Evolutionary conservation across 2,888 invertebrate species (phyloP).

Genomic region (Shargacucullia verbasci): DNA sequence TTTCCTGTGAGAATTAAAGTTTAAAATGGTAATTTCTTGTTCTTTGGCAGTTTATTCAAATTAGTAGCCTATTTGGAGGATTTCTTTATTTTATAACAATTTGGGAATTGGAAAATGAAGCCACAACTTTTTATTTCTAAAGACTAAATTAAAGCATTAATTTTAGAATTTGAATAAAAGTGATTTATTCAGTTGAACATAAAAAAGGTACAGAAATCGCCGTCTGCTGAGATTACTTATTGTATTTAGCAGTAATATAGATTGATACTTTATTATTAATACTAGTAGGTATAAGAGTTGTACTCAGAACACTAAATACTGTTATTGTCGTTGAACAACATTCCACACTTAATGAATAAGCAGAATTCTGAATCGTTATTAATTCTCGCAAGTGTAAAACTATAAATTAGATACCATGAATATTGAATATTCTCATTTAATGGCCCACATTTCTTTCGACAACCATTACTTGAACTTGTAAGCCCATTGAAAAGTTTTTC

Average conservation of each 20-base stretch:
- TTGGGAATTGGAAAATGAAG: constrained; percentile 15
- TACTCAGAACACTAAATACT: no score
- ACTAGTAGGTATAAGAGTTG: no score
- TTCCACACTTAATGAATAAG: neutral
- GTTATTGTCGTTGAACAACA: neutral
- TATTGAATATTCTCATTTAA: constrained; percentile 31
- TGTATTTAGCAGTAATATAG: no score
- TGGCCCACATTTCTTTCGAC: constrained; percentile 15
- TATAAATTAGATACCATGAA: constrained; percentile 2
- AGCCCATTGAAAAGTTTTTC: constrained; percentile 46
- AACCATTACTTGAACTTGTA: constrained; percentile 36
- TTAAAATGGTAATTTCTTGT: constrained; percentile 65
- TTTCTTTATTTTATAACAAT: constrained; percentile 40
- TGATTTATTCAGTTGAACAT: neutral
- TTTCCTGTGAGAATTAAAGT: constrained; percentile 66
- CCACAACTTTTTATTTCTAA: constrained; percentile 1
- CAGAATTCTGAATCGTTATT: constrained; percentile 11
- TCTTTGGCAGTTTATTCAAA: constrained; percentile 56
- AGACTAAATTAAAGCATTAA: constrained; percentile 4
- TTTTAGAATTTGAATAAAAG: neutral
- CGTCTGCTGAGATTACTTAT: no score
- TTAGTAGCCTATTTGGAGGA: constrained; percentile 41
- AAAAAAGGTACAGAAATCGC: neutral
- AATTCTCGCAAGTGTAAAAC: constrained; percentile 1
- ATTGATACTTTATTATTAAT: no score